Conservation (phyloP, 2,113 vertebrate species). For the Tragelaphus imberbis region DNA sequence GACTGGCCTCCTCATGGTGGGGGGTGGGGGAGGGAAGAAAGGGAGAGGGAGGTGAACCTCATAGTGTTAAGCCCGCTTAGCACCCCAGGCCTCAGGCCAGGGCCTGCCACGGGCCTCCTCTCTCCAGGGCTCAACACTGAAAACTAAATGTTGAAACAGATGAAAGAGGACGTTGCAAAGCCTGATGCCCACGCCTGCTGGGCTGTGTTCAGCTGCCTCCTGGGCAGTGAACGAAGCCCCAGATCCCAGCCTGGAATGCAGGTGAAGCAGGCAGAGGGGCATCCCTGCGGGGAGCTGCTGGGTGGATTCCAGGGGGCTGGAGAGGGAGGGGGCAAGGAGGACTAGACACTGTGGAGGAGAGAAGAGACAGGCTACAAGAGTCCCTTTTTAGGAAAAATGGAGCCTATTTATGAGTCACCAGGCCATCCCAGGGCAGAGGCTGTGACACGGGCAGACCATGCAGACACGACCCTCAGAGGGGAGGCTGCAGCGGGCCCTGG, state of each 20-base stretch:
- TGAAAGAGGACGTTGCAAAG: too few relatives aligned
- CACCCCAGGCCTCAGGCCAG: not conserved
- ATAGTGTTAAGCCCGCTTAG: fast-evolving
- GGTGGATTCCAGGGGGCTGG: not conserved
- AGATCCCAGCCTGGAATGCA: not conserved
- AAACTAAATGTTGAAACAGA: too few relatives aligned
- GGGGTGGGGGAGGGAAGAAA: not conserved
- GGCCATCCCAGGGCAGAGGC: not conserved
- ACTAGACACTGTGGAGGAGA: too few relatives aligned
- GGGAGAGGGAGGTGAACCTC: not conserved
- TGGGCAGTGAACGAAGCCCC: fast-evolving
- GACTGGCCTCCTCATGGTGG: not conserved
- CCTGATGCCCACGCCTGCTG: not conserved
- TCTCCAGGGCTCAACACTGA: not conserved
- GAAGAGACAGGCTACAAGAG: not conserved
- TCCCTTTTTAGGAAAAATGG: conserved; percentile 28
- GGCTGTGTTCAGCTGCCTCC: not conserved
- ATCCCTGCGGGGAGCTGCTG: not conserved
- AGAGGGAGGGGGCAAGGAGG: not conserved
- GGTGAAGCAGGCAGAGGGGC: too few relatives aligned
- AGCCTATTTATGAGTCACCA: not conserved
- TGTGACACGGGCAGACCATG: not conserved
- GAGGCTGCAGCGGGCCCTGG: not conserved
- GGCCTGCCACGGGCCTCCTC: not conserved
- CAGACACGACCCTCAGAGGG: fast-evolving